These are phyloP conservation scores for Agriotes lineatus DNA, from an alignment of 2,888 invertebrate species.

Conservation along the genomic window DNA sequence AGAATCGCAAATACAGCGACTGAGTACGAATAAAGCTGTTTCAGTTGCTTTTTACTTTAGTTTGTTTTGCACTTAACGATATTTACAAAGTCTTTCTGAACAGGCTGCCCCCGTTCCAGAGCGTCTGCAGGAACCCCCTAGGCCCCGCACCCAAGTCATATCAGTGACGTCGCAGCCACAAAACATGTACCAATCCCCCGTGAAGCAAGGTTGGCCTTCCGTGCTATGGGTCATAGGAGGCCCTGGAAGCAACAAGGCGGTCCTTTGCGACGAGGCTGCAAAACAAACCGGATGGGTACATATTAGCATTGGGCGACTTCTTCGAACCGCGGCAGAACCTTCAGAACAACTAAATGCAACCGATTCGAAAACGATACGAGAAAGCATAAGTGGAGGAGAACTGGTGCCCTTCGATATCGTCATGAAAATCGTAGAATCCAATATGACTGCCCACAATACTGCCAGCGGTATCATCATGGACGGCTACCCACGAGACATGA, in stretches of 20 bases:
- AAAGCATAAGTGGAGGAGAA: constrained; percentile 83
- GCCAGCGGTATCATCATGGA: constrained; percentile 90
- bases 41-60: too few species aligned
- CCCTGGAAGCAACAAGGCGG: constrained; percentile 91
- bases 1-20: too few species aligned
- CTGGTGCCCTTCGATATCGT: constrained; percentile 85
- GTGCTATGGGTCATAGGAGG: constrained; percentile 78
- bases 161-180: constrained; percentile 57
- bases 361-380: constrained; percentile 69
- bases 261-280: constrained; percentile 79
- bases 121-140: constrained; percentile 30
- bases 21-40: background rate
- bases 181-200: constrained; percentile 56
- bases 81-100: background rate
- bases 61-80: too few species aligned
- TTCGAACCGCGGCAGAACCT: constrained; percentile 79
- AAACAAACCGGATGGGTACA: constrained; percentile 82
- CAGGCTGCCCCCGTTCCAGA: constrained; percentile 26
- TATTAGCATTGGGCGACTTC: constrained; percentile 82
- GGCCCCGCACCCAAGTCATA: constrained; percentile 62
- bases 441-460: constrained; percentile 72
- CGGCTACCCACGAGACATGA: constrained; percentile 92
- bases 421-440: constrained; percentile 79
- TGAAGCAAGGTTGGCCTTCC: constrained; percentile 62
- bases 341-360: constrained; percentile 62